A percentile compares a stretch with the other conserved stretches of the same genome.
These are phyloP conservation scores for Odontamblyopus rebecca DNA, from an alignment of 2,797 vertebrate genomes.

Conservation along the genomic window DNA sequence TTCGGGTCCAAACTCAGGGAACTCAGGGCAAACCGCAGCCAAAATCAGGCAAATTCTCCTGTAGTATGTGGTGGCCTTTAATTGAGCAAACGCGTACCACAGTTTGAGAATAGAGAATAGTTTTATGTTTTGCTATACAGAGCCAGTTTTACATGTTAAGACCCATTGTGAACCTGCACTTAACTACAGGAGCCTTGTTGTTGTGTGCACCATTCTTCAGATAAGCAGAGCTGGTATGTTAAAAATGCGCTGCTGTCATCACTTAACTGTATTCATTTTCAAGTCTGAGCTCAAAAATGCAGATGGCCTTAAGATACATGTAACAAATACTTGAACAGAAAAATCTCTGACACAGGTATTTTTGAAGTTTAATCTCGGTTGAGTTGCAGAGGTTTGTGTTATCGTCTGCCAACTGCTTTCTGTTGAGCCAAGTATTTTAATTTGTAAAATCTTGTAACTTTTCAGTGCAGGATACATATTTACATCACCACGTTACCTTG, in stretches of 20 bases:
- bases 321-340: neutral
- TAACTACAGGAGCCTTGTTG: neutral
- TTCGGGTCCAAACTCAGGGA: too few species aligned
- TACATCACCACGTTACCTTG: too few species aligned
- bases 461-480: too few species aligned
- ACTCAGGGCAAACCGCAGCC: too few species aligned
- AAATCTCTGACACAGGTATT: neutral
- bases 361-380: neutral
- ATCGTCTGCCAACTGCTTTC: neutral
- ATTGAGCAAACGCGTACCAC: too few species aligned
- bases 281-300: constrained; percentile 4
- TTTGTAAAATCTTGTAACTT: neutral
- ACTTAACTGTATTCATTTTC: constrained; percentile 13
- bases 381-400: neutral
- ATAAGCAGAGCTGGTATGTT: constrained; percentile 10
- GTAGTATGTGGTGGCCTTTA: too few species aligned
- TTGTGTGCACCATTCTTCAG: neutral
- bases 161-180: neutral
- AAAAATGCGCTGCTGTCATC: constrained; percentile 11
- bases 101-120: too few species aligned
- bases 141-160: too few species aligned
- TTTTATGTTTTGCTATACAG: neutral
- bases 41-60: too few species aligned
- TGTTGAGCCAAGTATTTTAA: neutral
- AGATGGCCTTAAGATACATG: neutral